A percentile compares a stretch with the other conserved stretches of the same genome.
Conservation (phyloP, 2,113 vertebrate genomes). For the Tretioscincus oriximinensis region DNA sequence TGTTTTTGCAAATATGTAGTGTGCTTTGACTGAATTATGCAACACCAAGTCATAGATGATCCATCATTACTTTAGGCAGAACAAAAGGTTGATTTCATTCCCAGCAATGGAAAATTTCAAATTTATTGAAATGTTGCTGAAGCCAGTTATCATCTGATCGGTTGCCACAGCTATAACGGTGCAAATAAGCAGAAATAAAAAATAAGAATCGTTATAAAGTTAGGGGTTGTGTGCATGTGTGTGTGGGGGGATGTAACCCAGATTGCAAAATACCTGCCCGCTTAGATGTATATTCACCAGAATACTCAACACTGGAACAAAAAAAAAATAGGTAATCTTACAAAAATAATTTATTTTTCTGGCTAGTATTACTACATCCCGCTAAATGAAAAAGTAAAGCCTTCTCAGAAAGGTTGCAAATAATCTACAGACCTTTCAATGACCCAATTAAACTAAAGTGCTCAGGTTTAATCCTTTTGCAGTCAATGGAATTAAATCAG, state of each 20-base stretch:
- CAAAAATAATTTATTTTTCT: neutral
- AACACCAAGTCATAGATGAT: neutral
- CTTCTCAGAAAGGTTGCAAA: neutral
- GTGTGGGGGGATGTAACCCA: no score
- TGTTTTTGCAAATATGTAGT: neutral
- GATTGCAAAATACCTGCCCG: no score
- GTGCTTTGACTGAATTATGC: neutral
- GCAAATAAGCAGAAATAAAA: neutral
- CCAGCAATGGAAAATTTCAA: neutral
- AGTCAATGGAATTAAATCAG: constrained; percentile 24
- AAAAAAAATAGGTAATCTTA: neutral
- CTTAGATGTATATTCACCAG: no score
- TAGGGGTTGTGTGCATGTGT: no score
- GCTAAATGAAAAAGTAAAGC: neutral
- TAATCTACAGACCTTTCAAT: neutral
- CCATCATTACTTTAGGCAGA: neutral
- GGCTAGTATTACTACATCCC: neutral
- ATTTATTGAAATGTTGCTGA: neutral
- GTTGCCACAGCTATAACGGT: neutral
- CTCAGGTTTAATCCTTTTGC: constrained; percentile 10
- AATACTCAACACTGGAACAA: neutral
- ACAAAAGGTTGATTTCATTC: neutral
- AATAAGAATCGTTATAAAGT: no score
- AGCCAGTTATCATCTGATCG: neutral
- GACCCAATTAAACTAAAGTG: constrained; percentile 14